A percentile compares a stretch with the other conserved stretches of the same genome.
These are phyloP conservation scores for Cheumatopsyche charites DNA, from an alignment of 1,140 invertebrate species.

Conservation along the genomic window DNA sequence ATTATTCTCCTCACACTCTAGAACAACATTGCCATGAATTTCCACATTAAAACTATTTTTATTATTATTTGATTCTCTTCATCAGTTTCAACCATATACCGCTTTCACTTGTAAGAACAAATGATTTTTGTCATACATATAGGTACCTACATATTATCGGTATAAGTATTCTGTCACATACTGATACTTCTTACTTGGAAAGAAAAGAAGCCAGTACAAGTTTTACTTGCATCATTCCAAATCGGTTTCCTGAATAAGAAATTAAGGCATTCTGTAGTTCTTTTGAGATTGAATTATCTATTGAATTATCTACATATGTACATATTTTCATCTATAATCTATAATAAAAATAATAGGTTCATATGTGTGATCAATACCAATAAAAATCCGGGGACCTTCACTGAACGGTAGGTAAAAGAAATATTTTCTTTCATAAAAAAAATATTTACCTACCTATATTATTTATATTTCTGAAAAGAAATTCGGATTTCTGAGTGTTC, in stretches of 20 bases:
- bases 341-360: background rate
- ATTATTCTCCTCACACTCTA: too few species aligned
- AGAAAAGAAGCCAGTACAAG: slow-evolving; percentile 55
- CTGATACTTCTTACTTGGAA: slow-evolving; percentile 51
- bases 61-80: slow-evolving; percentile 20
- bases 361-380: slow-evolving; percentile 53
- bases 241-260: background rate
- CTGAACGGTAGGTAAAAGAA: slow-evolving; percentile 63
- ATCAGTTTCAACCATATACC: slow-evolving; percentile 52
- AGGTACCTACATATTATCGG: slow-evolving; percentile 46
- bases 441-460: too few species aligned
- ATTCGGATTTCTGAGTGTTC: too few species aligned
- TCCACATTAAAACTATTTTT: too few species aligned
- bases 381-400: slow-evolving; percentile 64
- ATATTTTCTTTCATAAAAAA: slow-evolving; percentile 53
- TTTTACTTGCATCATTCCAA: slow-evolving; percentile 42
- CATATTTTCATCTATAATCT: background rate
- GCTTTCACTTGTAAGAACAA: slow-evolving; percentile 37
- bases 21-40: too few species aligned
- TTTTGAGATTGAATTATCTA: background rate
- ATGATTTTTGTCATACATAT: slow-evolving; percentile 43
- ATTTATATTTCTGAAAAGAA: too few species aligned
- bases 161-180: slow-evolving; percentile 51
- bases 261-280: too few species aligned
- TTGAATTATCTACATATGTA: background rate